phyloP scores from a whole-genome alignment of 2,888 invertebrate genomes.

The Chalcis sispes region DNA sequence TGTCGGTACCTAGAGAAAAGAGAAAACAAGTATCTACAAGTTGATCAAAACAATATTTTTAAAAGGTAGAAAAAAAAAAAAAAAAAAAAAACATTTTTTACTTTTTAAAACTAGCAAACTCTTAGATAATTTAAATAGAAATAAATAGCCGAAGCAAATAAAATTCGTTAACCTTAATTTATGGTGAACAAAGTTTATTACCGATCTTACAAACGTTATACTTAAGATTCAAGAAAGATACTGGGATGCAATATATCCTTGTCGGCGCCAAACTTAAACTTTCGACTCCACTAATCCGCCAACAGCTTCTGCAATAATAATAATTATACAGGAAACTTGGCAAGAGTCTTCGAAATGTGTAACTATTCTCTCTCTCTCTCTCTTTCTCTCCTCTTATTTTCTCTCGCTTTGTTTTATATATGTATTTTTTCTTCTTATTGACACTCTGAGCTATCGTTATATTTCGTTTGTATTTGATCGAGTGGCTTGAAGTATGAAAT shows the following conservation, averaged over 20 bases:
- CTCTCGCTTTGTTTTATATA: background rate
- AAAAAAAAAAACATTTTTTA: background rate
- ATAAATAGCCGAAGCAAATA: too few species aligned
- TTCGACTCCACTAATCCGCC: constrained; percentile 52
- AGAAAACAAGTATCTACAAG: too few species aligned
- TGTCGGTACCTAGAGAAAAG: too few species aligned
- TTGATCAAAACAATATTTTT: too few species aligned
- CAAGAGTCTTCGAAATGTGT: constrained; percentile 36
- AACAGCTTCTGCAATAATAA: constrained; percentile 49
- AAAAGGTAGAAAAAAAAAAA: background rate
- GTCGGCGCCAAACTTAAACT: constrained; percentile 32
- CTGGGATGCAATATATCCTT: constrained; percentile 37
- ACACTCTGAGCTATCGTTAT: background rate
- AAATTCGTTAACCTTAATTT: too few species aligned
- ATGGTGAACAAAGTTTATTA: constrained; percentile 30
- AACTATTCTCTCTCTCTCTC: constrained; percentile 13
- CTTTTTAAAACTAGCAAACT: too few species aligned
- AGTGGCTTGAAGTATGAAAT: background rate
- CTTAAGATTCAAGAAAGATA: constrained; percentile 1
- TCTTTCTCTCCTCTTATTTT: constrained; percentile 1
- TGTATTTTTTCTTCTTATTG: background rate
- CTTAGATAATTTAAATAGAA: too few species aligned
- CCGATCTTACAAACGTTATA: constrained; percentile 34
- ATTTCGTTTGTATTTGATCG: background rate
- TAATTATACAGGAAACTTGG: constrained; percentile 50